Conservation (phyloP, 2,888 invertebrate genomes). For the Cheilosia grossa region DNA sequence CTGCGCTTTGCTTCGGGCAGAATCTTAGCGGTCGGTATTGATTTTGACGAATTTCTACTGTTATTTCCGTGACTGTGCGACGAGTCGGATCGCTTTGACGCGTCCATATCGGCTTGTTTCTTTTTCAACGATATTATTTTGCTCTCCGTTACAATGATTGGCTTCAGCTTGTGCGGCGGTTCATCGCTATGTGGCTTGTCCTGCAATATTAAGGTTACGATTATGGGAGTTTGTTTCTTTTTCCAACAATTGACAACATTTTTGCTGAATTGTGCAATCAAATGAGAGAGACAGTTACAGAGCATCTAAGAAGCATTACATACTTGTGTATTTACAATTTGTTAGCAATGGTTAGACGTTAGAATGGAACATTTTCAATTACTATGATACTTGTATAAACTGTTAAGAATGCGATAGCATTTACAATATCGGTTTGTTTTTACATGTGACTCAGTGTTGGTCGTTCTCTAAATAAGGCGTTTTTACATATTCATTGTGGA, state of each 20-base stretch:
- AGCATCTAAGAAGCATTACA: too few species aligned
- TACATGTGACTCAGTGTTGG: too few species aligned
- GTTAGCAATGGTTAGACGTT: too few species aligned
- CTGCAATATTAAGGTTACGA: slow-evolving; percentile 75
- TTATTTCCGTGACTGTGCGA: slow-evolving; percentile 59
- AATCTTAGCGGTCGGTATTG: slow-evolving; percentile 82
- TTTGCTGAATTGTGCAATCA: background rate
- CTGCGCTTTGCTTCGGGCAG: slow-evolving; percentile 82
- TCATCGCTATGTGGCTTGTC: slow-evolving; percentile 78
- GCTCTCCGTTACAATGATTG: slow-evolving; percentile 80
- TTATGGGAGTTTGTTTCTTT: background rate
- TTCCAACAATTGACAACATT: background rate
- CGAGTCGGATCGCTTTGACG: slow-evolving; percentile 51
- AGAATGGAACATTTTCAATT: too few species aligned
- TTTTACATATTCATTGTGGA: too few species aligned
- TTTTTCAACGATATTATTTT: slow-evolving; percentile 82
- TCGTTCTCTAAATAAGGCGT: too few species aligned
- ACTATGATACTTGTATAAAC: too few species aligned
- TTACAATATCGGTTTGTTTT: too few species aligned
- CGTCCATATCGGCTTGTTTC: slow-evolving; percentile 75
- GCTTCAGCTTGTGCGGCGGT: slow-evolving; percentile 78
- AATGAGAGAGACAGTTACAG: too few species aligned
- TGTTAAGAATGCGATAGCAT: too few species aligned
- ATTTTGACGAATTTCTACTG: slow-evolving; percentile 62
- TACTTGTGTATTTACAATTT: too few species aligned